Percentiles rank a stretch among this genome's conserved stretches.
These are phyloP conservation scores for Leptoteleia sp. DNA, from an alignment of 1,140 invertebrate species.

Conservation along the genomic window DNA sequence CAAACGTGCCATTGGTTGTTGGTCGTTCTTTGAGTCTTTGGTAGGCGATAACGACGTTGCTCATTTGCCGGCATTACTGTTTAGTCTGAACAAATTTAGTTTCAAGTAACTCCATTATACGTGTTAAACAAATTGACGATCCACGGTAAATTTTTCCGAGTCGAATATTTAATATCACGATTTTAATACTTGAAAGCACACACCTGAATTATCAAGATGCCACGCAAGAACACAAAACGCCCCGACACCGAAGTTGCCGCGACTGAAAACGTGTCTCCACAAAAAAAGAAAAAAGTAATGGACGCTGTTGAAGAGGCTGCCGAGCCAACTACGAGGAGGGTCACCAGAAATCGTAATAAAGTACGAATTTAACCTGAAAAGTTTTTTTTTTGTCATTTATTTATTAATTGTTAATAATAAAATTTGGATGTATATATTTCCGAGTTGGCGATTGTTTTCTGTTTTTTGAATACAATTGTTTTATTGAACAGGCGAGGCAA, in stretches of 20 bases:
- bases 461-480: too few relatives aligned
- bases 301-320: conserved; percentile 2
- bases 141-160: not conserved
- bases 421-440: too few relatives aligned
- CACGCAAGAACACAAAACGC: conserved; percentile 25
- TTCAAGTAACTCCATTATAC: conserved; percentile 1
- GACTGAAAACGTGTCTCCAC: conserved; percentile 37
- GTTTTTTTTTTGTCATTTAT: too few relatives aligned
- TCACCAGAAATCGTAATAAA: conserved; percentile 28
- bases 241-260: conserved; percentile 20
- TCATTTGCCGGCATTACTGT: conserved; percentile 29
- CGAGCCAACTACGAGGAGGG: conserved; percentile 3
- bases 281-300: conserved; percentile 28
- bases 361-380: too few relatives aligned
- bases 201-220: not conserved
- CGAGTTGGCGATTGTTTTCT: too few relatives aligned
- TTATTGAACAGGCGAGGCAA: too few relatives aligned
- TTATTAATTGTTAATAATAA: too few relatives aligned
- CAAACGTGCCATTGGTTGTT: conserved; percentile 27
- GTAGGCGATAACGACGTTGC: conserved; percentile 13
- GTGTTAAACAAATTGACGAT: conserved; percentile 11
- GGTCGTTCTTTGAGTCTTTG: conserved; percentile 24
- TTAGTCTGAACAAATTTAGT: too few relatives aligned
- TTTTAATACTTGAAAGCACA: not conserved
- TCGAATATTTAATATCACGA: not conserved